These are phyloP conservation scores for Cephus sareptanus DNA, from an alignment of 2,888 invertebrate species.

Conservation along the genomic window DNA sequence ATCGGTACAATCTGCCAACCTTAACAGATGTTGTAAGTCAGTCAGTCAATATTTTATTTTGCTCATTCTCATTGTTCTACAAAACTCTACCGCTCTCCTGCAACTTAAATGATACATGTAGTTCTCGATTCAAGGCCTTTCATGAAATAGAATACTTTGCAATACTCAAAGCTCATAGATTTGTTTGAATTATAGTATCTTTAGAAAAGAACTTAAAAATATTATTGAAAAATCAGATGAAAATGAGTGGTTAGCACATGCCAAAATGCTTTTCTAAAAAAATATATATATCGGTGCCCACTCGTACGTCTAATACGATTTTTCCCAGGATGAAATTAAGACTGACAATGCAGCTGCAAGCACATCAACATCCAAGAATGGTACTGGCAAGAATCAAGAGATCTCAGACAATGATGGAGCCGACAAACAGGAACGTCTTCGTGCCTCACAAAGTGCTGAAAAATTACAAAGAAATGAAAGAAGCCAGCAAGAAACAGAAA, in stretches of 20 bases:
- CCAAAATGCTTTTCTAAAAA: neutral
- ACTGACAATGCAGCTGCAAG: constrained; percentile 47
- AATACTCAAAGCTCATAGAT: neutral
- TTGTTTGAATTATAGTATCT: neutral
- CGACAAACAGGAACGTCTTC: constrained; percentile 7
- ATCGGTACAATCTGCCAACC: constrained; percentile 61
- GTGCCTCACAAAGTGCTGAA: constrained; percentile 22
- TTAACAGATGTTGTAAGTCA: constrained; percentile 60
- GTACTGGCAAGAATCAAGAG: constrained; percentile 57
- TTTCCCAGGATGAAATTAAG: constrained; percentile 48
- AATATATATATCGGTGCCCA: constrained; percentile 29
- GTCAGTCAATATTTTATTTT: constrained; percentile 38
- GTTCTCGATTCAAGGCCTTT: neutral
- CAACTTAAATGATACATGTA: neutral
- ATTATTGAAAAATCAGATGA: neutral
- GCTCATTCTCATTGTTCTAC: constrained; percentile 1
- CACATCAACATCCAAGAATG: constrained; percentile 52
- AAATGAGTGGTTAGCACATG: neutral
- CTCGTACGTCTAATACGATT: constrained; percentile 47
- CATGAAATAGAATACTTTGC: neutral
- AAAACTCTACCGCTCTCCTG: constrained; percentile 22
- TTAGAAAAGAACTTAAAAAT: neutral
- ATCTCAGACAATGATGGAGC: constrained; percentile 32
- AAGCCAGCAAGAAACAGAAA: constrained; percentile 4
- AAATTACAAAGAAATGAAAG: constrained; percentile 32